Percentiles rank a stretch among this genome's conserved stretches.
phyloP scores from a whole-genome alignment of 2,113 vertebrate genomes.

The Glaucomys volans region DNA sequence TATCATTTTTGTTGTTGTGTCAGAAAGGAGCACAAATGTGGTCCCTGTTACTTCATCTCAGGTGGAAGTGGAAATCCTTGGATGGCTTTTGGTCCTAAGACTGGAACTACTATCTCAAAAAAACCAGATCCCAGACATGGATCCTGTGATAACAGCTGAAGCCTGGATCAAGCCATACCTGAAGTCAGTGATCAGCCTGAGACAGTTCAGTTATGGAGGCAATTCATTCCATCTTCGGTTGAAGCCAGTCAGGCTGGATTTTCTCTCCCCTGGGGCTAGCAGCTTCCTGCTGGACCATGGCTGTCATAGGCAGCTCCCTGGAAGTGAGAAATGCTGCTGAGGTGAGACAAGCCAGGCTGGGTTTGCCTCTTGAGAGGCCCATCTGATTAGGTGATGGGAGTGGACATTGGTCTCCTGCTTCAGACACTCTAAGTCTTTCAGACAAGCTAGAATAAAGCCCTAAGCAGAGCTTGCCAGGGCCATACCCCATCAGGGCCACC shows the following conservation, averaged over 20 bases:
- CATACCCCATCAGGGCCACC: too few relatives aligned
- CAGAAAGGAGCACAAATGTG: not conserved
- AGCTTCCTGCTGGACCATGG: not conserved
- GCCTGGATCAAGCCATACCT: conserved; percentile 5
- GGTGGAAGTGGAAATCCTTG: not conserved
- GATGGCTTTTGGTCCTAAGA: not conserved
- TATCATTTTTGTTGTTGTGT: not conserved
- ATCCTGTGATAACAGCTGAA: not conserved
- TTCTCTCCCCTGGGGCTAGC: not conserved
- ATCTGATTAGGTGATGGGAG: too few relatives aligned
- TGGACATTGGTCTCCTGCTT: rapidly evolving
- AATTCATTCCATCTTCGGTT: not conserved
- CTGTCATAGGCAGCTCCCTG: not conserved
- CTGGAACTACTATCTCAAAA: not conserved
- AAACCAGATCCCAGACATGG: not conserved
- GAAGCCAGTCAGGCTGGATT: rapidly evolving
- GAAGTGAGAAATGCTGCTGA: not conserved
- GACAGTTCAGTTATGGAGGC: not conserved
- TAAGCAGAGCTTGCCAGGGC: rapidly evolving
- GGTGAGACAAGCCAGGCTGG: not conserved
- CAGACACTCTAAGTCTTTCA: not conserved
- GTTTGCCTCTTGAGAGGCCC: not conserved
- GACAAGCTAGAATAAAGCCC: not conserved
- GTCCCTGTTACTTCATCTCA: not conserved
- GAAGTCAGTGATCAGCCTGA: not conserved